Conservation (phyloP, 2,797 vertebrate genomes). For the Adrianichthys oophorus region DNA sequence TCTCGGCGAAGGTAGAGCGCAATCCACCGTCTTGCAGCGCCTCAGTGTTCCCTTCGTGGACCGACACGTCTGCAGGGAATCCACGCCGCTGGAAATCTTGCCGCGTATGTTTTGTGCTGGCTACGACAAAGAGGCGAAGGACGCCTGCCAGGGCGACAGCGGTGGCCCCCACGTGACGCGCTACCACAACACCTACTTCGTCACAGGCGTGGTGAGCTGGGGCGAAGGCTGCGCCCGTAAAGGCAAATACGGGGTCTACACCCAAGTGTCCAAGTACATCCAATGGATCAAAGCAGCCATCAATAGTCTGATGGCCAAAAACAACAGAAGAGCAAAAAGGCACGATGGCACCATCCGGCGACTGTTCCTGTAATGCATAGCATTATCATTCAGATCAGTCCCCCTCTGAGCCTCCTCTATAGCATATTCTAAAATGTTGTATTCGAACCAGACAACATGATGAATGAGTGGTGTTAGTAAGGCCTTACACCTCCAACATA, state of each 20-base stretch:
- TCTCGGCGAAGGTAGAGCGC: conserved; percentile 73
- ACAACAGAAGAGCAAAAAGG: conserved; percentile 18
- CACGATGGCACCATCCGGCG: conserved; percentile 13
- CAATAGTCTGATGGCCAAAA: conserved; percentile 12
- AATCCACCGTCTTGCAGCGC: conserved; percentile 79
- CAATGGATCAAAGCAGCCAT: conserved; percentile 80
- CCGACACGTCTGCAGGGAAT: conserved; percentile 82
- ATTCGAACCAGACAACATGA: no score
- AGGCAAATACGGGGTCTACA: conserved; percentile 93
- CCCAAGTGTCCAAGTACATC: conserved; percentile 86
- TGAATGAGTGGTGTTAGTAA: no score
- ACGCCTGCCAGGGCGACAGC: conserved; percentile 93
- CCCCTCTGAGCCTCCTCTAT: no score
- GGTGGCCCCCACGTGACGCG: conserved; percentile 91
- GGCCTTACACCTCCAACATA: no score
- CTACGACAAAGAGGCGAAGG: conserved; percentile 77
- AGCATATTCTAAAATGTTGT: no score
- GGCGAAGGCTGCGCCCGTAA: conserved; percentile 91
- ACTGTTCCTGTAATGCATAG: conserved; percentile 25
- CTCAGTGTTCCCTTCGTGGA: conserved; percentile 85
- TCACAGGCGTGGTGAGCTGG: conserved; percentile 95
- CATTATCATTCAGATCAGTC: no score
- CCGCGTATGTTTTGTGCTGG: conserved; percentile 94
- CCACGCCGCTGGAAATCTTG: conserved; percentile 80
- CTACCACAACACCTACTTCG: conserved; percentile 82